phyloP scores from a whole-genome alignment of 2,888 invertebrate species.

The Epistrophe eligans region DNA sequence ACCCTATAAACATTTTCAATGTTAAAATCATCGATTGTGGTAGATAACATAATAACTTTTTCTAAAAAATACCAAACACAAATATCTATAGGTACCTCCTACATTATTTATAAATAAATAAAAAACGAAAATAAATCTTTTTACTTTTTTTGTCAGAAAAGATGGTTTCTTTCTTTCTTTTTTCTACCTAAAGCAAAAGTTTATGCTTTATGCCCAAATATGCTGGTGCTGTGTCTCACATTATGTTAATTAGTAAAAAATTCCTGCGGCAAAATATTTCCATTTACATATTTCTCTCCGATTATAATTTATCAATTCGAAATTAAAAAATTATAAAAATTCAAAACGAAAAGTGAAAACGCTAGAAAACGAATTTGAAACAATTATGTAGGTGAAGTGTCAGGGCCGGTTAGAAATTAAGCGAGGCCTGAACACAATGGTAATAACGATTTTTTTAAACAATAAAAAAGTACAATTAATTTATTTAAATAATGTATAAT shows the following conservation, averaged over 20 bases:
- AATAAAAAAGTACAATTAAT: no score
- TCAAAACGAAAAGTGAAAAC: conserved; percentile 34
- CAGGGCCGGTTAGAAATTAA: not conserved
- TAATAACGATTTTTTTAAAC: no score
- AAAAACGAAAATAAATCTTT: not conserved
- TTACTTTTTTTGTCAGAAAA: not conserved
- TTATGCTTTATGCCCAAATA: not conserved
- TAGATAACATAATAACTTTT: not conserved
- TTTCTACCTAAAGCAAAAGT: not conserved
- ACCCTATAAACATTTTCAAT: no score
- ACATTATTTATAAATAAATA: not conserved
- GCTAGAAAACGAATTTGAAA: conserved; percentile 22
- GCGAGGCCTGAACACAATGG: not conserved
- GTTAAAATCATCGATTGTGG: no score
- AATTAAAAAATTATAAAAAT: not conserved
- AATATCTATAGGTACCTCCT: not conserved
- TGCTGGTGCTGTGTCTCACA: not conserved
- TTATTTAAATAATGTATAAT: no score
- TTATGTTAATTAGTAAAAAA: conserved; percentile 13
- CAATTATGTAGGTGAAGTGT: not conserved
- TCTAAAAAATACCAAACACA: not conserved
- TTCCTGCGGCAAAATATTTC: conserved; percentile 9
- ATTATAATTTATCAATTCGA: conserved; percentile 20
- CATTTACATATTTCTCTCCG: not conserved
- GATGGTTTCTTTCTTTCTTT: not conserved